Evolutionary conservation across 2,888 invertebrate genomes (phyloP).

Genomic region (Tenodera sinensis): DNA sequence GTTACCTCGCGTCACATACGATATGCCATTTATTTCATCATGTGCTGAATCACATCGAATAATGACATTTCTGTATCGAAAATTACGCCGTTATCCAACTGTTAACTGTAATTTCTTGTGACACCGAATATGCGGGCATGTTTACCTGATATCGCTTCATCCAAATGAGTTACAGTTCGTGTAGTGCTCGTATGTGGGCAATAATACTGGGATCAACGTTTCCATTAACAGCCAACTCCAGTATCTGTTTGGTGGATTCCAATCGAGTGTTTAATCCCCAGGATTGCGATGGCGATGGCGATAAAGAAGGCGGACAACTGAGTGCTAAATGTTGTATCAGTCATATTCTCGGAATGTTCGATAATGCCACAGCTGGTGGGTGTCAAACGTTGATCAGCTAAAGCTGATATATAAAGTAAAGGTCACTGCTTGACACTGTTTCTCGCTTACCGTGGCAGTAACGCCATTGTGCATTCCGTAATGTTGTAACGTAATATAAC

Average conservation of each 20-base stretch:
- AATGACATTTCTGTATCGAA: too few species aligned
- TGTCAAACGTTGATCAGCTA: not conserved
- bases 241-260: not conserved
- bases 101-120: not conserved
- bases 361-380: not conserved
- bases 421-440: not conserved
- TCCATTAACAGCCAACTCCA: not conserved
- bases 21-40: too few species aligned
- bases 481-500: too few species aligned
- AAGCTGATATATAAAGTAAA: not conserved
- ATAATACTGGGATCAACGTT: not conserved
- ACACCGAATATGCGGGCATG: not conserved
- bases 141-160: not conserved
- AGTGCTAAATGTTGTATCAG: not conserved
- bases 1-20: too few species aligned
- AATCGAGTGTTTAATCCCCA: not conserved
- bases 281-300: not conserved
- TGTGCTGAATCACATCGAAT: too few species aligned
- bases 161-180: not conserved
- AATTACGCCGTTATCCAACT: too few species aligned
- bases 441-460: not conserved
- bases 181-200: not conserved
- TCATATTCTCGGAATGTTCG: not conserved
- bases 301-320: not conserved
- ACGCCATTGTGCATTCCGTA: too few species aligned